Percentiles rank a stretch among this genome's conserved stretches.
These are phyloP conservation scores for Aleiodes sp. DNA, from an alignment of 1,140 invertebrate species.

Conservation along the genomic window DNA sequence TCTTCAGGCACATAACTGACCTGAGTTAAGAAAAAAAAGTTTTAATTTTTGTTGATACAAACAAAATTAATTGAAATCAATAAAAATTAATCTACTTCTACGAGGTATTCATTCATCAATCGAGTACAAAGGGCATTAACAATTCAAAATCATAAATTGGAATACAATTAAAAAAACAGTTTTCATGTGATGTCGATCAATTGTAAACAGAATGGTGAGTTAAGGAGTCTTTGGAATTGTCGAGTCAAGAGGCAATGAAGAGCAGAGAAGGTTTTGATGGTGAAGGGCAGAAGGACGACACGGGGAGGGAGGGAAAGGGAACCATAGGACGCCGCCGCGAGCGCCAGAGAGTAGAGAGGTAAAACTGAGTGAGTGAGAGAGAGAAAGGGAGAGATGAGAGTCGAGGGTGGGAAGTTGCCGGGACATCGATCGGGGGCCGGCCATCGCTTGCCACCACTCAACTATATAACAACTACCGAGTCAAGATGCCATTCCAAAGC, in stretches of 20 bases:
- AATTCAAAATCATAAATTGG: neutral
- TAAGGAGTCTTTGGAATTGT: slow-evolving; percentile 58
- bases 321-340: slow-evolving; percentile 6
- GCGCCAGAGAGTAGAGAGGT: slow-evolving; percentile 7
- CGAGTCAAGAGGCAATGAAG: slow-evolving; percentile 31
- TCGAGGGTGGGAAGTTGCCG: slow-evolving; percentile 63
- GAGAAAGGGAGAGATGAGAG: slow-evolving; percentile 38
- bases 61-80: too few species aligned
- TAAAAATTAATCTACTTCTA: too few species aligned
- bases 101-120: too few species aligned
- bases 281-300: neutral
- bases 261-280: neutral
- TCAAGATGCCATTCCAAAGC: slow-evolving; percentile 65
- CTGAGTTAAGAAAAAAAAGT: slow-evolving; percentile 42
- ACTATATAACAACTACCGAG: slow-evolving; percentile 50
- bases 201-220: slow-evolving; percentile 59
- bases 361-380: slow-evolving; percentile 19
- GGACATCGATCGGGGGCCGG: slow-evolving; percentile 66
- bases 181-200: slow-evolving; percentile 39
- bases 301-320: slow-evolving; percentile 5
- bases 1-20: slow-evolving; percentile 44
- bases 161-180: neutral
- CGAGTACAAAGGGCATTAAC: too few species aligned
- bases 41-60: neutral
- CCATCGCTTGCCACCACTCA: slow-evolving; percentile 61